phyloP scores from a whole-genome alignment of 2,888 invertebrate genomes.

The Heliothis peltigera region DNA sequence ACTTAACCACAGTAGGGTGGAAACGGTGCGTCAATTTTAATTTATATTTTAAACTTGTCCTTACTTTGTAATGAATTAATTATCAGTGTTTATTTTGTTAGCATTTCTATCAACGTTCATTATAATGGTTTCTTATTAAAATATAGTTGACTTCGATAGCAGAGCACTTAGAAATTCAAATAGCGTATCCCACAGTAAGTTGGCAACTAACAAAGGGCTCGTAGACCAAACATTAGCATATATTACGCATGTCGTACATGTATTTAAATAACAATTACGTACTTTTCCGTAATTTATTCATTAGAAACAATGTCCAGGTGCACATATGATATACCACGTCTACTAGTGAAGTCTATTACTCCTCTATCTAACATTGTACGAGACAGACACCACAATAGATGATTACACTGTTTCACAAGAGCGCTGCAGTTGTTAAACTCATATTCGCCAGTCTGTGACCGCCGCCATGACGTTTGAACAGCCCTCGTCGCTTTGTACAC shows the following conservation, averaged over 20 bases:
- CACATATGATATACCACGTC: background rate
- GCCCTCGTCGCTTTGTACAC: slow-evolving; percentile 70
- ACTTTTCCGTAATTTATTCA: slow-evolving; percentile 26
- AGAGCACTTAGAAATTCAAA: slow-evolving; percentile 38
- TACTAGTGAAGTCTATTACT: background rate
- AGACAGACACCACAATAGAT: background rate
- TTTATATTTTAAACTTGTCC: background rate
- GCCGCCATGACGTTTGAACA: slow-evolving; percentile 47
- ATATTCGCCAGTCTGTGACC: slow-evolving; percentile 32
- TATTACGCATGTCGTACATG: slow-evolving; percentile 38
- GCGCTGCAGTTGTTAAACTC: slow-evolving; percentile 24
- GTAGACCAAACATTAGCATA: slow-evolving; percentile 28
- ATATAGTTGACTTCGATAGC: background rate
- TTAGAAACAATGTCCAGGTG: slow-evolving; percentile 14
- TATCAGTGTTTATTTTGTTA: background rate
- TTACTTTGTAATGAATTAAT: background rate
- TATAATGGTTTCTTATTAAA: slow-evolving; percentile 17
- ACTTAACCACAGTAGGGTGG: slow-evolving; percentile 56
- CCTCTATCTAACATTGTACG: no score
- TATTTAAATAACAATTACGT: slow-evolving; percentile 37
- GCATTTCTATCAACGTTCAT: background rate
- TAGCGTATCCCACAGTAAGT: slow-evolving; percentile 21
- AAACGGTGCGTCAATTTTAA: slow-evolving; percentile 22
- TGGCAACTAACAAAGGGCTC: slow-evolving; percentile 19
- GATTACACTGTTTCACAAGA: background rate